Evolutionary conservation across 2,113 vertebrate genomes (phyloP), one percentile per base, ranked within the genome.

Genomic region (Telmatochromis brichardi): DNA sequence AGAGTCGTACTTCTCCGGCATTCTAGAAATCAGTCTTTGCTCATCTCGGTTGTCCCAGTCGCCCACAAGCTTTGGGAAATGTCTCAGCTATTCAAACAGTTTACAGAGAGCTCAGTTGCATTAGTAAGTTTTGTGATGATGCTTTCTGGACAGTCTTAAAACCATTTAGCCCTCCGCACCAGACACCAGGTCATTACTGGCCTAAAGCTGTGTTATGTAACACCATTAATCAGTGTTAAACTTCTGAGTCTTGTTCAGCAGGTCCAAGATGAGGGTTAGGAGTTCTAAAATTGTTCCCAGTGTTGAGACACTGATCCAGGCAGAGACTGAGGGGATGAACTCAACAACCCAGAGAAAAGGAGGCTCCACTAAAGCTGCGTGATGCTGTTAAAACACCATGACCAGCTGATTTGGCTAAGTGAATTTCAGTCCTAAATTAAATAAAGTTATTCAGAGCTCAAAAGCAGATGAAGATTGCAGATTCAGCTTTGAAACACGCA

Each of bases 371-470:
- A 51, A 79, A 37, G 31, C 71, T 42, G 40, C 19, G 33, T 90
- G 91, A 91, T 88, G 83, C 28, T 73, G 89, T 90, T 91, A 91
- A 79, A 93, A 83, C 26, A 35, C 76, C 73, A 21, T 84, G 51
- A 90, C 85, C 76, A 76, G 83, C 19, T 86, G 35, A 90, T 85
- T 85, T 79, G 68, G 42, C 28, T 71, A 65, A 89, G 82, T 87
- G 86, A 93, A 91, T 92, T 88, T 50, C 40, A 84, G 60, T 76
- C 76, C 57, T 81, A 73, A 88, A 91, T 93, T 73, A 88, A 91
- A 90, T 82, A 35, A n/a, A 57, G 83, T 81, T 89, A 78, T 88
- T 91, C 35, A 28, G 83, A 83, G 84, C 42, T 86, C 54, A 31
- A 86, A 68, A 65, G 17, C 54, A 85, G 37, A 21, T 51, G 54